These are phyloP conservation scores for Pollimyrus isidori DNA, from an alignment of 2,113 vertebrate species.

Conservation along the genomic window DNA sequence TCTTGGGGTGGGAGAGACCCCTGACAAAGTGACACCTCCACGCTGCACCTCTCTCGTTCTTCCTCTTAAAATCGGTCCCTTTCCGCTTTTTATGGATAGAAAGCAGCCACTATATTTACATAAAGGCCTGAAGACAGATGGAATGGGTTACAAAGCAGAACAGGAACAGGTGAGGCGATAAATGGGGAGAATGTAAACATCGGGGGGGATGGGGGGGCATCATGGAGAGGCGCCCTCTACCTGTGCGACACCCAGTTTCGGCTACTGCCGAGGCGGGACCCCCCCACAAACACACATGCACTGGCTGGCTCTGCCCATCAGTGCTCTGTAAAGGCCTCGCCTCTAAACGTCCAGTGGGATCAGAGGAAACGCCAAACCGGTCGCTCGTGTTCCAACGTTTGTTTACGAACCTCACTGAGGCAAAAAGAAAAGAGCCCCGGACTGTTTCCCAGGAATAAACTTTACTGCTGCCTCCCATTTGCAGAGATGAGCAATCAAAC, in stretches of 20 bases:
- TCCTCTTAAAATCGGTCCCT: not conserved
- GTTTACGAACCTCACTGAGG: not conserved
- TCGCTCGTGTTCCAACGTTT: not conserved
- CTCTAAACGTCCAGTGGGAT: not conserved
- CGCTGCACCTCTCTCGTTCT: not conserved
- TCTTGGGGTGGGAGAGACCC: not conserved
- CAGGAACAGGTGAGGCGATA: not conserved
- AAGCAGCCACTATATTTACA: not conserved
- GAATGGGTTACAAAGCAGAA: not conserved
- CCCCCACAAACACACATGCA: not conserved
- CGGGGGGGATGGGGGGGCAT: not conserved
- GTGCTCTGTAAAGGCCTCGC: not conserved
- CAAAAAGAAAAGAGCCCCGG: not conserved
- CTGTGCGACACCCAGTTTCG: not conserved
- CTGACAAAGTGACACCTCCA: not conserved
- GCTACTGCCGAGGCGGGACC: too few relatives aligned
- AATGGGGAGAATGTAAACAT: not conserved
- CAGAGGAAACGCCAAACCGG: not conserved
- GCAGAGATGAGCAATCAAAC: not conserved
- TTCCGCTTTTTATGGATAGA: not conserved
- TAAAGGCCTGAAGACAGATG: not conserved
- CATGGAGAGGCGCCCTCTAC: not conserved
- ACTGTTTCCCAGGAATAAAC: not conserved
- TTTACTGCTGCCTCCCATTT: not conserved
- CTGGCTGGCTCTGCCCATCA: not conserved